These are phyloP conservation scores for Lithophane socia DNA, from an alignment of 2,888 invertebrate genomes.

Conservation along the genomic window DNA sequence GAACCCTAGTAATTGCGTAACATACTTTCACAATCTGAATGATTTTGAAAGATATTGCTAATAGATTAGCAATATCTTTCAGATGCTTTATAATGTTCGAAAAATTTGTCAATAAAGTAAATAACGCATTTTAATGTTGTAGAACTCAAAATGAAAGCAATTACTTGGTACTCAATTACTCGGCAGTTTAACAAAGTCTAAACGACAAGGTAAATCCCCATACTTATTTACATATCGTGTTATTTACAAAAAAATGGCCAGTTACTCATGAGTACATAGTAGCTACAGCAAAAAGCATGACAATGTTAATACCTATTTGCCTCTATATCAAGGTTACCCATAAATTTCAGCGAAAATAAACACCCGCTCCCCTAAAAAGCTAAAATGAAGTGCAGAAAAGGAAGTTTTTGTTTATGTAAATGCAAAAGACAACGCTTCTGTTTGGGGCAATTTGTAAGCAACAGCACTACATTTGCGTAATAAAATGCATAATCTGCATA, in stretches of 20 bases:
- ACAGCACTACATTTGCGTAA: constrained; percentile 76
- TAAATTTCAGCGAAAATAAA: constrained; percentile 4
- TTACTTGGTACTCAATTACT: background rate
- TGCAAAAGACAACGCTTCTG: constrained; percentile 53
- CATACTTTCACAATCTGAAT: no score
- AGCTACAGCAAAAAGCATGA: background rate
- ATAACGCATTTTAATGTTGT: no score
- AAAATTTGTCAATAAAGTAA: no score
- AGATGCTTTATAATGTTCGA: no score
- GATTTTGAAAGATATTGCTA: no score
- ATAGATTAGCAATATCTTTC: no score
- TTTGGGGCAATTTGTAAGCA: constrained; percentile 82
- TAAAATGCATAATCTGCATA: constrained; percentile 80
- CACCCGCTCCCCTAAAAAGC: background rate
- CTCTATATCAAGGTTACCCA: background rate
- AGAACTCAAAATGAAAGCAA: no score
- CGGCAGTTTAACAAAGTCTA: background rate
- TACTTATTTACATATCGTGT: no score
- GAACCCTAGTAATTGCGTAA: no score
- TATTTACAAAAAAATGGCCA: background rate
- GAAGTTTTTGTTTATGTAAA: constrained; percentile 33
- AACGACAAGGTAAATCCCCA: background rate
- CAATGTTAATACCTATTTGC: background rate
- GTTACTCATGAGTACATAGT: background rate
- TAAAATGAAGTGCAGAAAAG: constrained; percentile 18